Conservation (phyloP, 2,797 vertebrate genomes). For the Astyanax mexicanus region DNA sequence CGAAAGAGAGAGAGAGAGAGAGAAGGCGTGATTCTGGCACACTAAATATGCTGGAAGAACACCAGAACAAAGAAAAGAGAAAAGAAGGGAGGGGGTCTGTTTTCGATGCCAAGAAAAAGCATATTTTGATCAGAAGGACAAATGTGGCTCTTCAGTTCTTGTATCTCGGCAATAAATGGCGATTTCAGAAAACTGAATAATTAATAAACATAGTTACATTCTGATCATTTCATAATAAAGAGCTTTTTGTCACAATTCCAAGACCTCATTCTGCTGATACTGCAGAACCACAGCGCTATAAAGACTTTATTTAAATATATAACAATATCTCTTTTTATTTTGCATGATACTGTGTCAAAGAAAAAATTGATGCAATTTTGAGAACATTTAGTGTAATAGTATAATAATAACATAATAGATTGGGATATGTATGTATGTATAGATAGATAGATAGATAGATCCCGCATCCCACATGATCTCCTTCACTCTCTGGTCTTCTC, state of each 20-base stretch:
- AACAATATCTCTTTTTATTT: too few species aligned
- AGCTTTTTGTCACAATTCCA: too few species aligned
- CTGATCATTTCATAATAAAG: neutral
- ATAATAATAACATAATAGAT: too few species aligned
- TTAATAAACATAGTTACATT: neutral
- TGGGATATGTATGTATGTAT: too few species aligned
- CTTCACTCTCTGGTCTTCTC: neutral
- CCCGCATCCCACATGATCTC: too few species aligned
- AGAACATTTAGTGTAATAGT: too few species aligned
- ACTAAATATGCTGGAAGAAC: slow-evolving; percentile 48
- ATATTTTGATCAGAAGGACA: slow-evolving; percentile 51
- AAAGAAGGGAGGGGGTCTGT: slow-evolving; percentile 49
- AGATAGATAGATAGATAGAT: too few species aligned
- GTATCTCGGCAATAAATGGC: slow-evolving; percentile 28
- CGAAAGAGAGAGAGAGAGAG: slow-evolving; percentile 34
- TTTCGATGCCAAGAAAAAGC: slow-evolving; percentile 45
- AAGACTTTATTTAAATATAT: too few species aligned
- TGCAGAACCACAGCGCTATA: neutral
- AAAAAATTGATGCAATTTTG: too few species aligned
- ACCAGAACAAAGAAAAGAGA: slow-evolving; percentile 58
- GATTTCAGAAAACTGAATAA: slow-evolving; percentile 11
- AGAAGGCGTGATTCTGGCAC: slow-evolving; percentile 50
- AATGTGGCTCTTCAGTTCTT: slow-evolving; percentile 39
- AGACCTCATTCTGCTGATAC: too few species aligned
- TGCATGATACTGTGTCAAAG: too few species aligned